Evolutionary conservation across 2,888 invertebrate species (phyloP).

Genomic region (Andrena minutula): DNA sequence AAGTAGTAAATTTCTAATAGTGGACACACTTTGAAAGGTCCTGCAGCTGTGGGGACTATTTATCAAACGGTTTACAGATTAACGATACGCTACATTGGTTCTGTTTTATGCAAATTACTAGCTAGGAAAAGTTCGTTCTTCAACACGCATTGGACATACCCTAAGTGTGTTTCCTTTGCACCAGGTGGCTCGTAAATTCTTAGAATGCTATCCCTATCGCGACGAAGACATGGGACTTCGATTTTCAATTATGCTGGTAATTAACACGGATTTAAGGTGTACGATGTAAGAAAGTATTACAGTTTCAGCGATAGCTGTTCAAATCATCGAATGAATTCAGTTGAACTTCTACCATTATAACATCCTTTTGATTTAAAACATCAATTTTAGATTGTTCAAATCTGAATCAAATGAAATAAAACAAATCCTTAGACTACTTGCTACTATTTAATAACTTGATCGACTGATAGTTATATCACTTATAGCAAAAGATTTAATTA

Average conservation of each 20-base stretch:
- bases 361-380: too few species aligned
- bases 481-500: too few species aligned
- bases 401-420: too few species aligned
- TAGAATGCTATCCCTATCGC: conserved; percentile 1
- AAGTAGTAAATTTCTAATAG: not conserved
- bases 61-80: not conserved
- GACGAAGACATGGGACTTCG: not conserved
- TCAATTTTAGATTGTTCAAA: too few species aligned
- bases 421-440: too few species aligned
- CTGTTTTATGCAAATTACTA: not conserved
- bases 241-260: conserved; percentile 16
- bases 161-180: not conserved
- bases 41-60: not conserved
- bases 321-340: too few species aligned
- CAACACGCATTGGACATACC: too few species aligned
- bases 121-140: not conserved
- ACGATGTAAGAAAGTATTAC: not conserved
- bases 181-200: conserved; percentile 6
- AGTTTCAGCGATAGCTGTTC: too few species aligned
- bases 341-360: too few species aligned
- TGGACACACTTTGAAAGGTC: not conserved
- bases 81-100: not conserved
- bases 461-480: too few species aligned
- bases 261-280: not conserved
- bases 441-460: too few species aligned